These are phyloP conservation scores for Dinocampus coccinellae DNA, from an alignment of 2,888 invertebrate genomes.

Conservation along the genomic window DNA sequence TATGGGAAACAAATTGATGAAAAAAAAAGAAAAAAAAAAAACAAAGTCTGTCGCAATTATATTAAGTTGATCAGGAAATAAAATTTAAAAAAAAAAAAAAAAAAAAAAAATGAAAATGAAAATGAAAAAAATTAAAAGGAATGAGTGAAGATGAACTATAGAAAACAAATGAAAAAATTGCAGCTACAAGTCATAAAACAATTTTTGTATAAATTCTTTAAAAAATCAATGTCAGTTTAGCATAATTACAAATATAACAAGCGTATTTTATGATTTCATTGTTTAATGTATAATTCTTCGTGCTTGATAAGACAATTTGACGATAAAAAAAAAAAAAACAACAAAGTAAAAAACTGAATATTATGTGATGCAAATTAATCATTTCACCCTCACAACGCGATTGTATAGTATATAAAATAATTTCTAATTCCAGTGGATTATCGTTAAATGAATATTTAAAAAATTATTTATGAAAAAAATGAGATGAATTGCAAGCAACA, in stretches of 20 bases:
- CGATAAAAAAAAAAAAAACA: neutral
- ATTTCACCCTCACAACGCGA: neutral
- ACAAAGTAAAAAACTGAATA: neutral
- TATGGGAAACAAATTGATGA: slow-evolving; percentile 26
- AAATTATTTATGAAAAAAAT: no score
- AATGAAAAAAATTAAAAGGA: neutral
- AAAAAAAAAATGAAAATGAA: neutral
- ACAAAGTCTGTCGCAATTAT: slow-evolving; percentile 20
- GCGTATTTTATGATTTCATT: neutral
- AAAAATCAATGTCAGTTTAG: slow-evolving; percentile 16
- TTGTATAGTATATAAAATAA: neutral
- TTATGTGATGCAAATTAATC: neutral
- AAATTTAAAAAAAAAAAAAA: neutral
- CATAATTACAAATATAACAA: neutral
- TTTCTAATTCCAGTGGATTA: neutral
- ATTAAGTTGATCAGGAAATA: neutral
- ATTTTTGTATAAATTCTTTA: slow-evolving; percentile 18
- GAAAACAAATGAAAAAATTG: neutral
- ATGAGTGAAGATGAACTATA: neutral
- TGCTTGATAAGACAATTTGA: neutral
- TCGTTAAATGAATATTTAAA: neutral
- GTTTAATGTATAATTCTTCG: neutral
- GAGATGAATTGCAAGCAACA: no score
- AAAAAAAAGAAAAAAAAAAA: slow-evolving; percentile 6
- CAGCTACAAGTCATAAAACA: neutral